Base-by-base conservation (phyloP, 2,113 vertebrate species). In the Sporophila hypoxantha region DNA sequence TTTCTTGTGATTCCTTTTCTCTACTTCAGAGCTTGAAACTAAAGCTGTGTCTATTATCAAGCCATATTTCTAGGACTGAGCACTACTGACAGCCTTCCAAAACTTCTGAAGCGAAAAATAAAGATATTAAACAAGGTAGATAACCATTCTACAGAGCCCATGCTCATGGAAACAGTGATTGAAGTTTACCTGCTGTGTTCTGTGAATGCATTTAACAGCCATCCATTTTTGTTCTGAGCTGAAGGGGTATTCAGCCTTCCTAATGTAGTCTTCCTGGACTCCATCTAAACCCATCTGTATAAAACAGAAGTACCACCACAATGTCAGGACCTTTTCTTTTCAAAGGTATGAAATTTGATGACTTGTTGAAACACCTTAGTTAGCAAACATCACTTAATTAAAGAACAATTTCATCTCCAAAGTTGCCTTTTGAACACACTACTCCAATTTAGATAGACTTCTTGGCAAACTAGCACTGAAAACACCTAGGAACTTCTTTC, bases 221-320 rank as follows among this genome's bases (percentile, higher is more conserved):
- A 99, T 99, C 98, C 98, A 99, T 91, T 99, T 99, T 78, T 99
- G 98, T 91, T 99, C 99, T 3, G 99, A 99, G 95, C 96, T 98
- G 95, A 99, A 99, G 19, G 99, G 99, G 69, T 98, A 97, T 88
- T 99, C 99, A 89, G 98, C 97, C 95, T 98, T 95, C 55, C 99
- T 97, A 32, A 99, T 93, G 62, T 98, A 99, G 94, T 99, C 99
- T 90, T 98, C 97, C 87, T 98, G 98, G 46, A 99, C 91, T 21
- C 96, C 96, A 87, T 99, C 99, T 87, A 99, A 97, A 56, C 98
- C 99, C 98, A 99, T 98, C 99, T 99, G 88, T 12, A 55, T 19
- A n/a, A 73, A 42, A 89, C 17, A 88, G 22, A 94, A 90, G 44
- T 25, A 73, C 15, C 39, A 80, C 13, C 61, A 73, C 29, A 34